phyloP scores from a whole-genome alignment of 2,113 vertebrate species.

The Seriola aureovittata region DNA sequence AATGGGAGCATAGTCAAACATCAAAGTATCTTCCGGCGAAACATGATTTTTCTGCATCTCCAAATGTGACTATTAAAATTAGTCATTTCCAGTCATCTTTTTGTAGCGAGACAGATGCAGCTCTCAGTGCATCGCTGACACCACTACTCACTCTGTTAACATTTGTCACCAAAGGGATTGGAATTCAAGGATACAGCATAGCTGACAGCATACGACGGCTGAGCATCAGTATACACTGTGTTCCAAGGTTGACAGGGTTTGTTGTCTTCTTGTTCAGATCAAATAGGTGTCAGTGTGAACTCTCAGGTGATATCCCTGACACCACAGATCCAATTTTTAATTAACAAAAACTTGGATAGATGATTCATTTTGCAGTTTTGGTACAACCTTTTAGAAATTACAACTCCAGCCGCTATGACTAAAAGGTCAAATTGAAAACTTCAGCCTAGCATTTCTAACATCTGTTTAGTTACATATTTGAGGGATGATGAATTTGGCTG shows the following conservation, averaged over 20 bases:
- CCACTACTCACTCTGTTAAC: not conserved
- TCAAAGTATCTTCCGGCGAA: not conserved
- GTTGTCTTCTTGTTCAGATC: not conserved
- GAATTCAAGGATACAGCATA: not conserved
- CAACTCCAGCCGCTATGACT: too few relatives aligned
- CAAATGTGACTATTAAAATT: not conserved
- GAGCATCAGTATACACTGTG: not conserved
- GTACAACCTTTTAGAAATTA: not conserved
- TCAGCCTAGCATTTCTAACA: not conserved
- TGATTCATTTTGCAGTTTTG: constrained; percentile 3
- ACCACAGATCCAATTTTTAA: not conserved
- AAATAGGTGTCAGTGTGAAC: not conserved
- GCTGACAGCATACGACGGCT: not conserved
- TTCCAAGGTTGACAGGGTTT: not conserved
- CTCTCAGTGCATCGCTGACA: too few relatives aligned
- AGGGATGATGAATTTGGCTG: not conserved
- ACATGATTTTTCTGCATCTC: not conserved
- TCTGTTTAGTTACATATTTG: not conserved
- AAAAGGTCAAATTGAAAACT: constrained; percentile 4
- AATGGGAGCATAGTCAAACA: not conserved
- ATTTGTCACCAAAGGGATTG: constrained; percentile 5
- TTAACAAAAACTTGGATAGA: not conserved
- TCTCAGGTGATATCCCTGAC: not conserved
- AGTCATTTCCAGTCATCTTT: not conserved
- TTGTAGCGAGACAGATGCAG: not conserved